Evolutionary conservation across 2,113 vertebrate species (phyloP).

Genomic region (Terrapene triunguis): DNA sequence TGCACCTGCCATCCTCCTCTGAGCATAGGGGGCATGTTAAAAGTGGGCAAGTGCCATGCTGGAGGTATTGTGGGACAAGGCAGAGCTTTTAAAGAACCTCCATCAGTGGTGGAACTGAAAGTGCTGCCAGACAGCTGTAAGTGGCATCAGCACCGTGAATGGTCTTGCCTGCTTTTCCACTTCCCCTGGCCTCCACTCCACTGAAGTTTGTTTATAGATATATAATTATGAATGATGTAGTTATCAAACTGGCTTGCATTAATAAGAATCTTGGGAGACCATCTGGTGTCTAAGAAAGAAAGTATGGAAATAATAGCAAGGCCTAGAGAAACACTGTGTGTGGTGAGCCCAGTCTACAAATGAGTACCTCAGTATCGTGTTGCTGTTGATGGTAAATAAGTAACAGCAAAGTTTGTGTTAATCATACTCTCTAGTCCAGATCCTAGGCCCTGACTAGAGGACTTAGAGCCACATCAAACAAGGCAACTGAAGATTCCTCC

Average conservation of each 20-base stretch:
- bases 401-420: neutral
- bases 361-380: neutral
- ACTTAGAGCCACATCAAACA: neutral
- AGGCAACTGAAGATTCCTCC: neutral
- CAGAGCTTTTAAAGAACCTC: neutral
- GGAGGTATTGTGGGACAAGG: neutral
- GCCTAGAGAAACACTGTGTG: too few relatives aligned
- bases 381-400: neutral
- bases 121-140: too few relatives aligned
- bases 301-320: too few relatives aligned
- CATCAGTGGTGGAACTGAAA: neutral
- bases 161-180: neutral
- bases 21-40: neutral
- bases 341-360: neutral
- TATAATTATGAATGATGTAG: neutral
- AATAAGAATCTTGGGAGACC: neutral
- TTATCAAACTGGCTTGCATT: neutral
- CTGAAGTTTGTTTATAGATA: neutral
- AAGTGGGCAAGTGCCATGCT: neutral
- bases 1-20: neutral
- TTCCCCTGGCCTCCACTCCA: neutral
- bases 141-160: too few relatives aligned
- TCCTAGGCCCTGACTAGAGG: neutral
- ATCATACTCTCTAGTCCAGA: neutral
- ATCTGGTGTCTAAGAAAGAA: too few relatives aligned